These are phyloP conservation scores for Ophthalmolycus amberensis DNA, from an alignment of 2,113 vertebrate species.

Conservation along the genomic window DNA sequence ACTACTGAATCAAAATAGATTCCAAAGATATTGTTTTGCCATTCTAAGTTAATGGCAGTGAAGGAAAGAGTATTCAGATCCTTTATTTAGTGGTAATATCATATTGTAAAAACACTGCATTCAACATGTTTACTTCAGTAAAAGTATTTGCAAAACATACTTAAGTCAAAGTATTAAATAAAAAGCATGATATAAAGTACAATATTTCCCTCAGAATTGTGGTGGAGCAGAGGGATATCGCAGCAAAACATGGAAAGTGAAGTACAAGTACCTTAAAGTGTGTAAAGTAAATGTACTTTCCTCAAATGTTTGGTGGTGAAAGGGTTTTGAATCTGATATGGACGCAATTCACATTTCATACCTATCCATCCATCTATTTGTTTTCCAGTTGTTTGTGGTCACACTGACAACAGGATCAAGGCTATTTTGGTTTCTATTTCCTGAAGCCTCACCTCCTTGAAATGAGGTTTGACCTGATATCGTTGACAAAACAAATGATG, in stretches of 20 bases:
- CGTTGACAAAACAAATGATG: neutral
- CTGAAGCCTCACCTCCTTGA: neutral
- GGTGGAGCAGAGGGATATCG: neutral
- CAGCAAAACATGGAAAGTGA: neutral
- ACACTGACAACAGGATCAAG: neutral
- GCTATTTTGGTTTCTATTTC: neutral
- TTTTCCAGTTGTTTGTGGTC: neutral
- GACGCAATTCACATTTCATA: neutral
- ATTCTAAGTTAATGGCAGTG: neutral
- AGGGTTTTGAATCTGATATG: neutral
- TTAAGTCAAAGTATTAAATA: too few species aligned
- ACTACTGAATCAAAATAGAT: neutral
- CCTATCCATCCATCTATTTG: neutral
- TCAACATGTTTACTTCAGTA: neutral
- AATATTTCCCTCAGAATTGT: neutral
- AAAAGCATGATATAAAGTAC: neutral
- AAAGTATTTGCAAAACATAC: too few species aligned
- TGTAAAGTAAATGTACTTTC: neutral
- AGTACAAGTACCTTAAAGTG: neutral
- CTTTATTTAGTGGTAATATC: neutral
- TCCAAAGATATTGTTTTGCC: neutral
- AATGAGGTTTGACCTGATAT: neutral
- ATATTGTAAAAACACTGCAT: neutral
- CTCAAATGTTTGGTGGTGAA: neutral
- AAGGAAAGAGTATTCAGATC: neutral